A percentile compares a stretch with the other conserved stretches of the same genome.
These are phyloP conservation scores for Potamilus streckersoni DNA, from an alignment of 1,140 invertebrate genomes.

Conservation along the genomic window DNA sequence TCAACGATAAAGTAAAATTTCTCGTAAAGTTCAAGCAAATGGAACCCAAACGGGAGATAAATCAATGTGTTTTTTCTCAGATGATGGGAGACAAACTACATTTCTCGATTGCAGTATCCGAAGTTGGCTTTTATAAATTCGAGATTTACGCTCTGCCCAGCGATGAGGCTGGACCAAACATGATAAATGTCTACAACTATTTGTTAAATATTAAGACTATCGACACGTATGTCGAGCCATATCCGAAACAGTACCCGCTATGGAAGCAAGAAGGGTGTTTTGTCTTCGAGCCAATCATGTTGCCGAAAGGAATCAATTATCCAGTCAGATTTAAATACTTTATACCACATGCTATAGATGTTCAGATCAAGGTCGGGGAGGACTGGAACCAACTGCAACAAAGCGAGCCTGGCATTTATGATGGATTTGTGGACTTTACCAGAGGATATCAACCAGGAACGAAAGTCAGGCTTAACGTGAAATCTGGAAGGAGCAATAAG, in stretches of 20 bases:
- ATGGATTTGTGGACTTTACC: constrained; percentile 54
- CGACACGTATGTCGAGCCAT: constrained; percentile 47
- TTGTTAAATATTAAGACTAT: constrained; percentile 53
- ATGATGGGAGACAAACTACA: constrained; percentile 44
- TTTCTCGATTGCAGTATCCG: constrained; percentile 58
- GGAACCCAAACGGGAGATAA: constrained; percentile 53
- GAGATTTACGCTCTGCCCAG: constrained; percentile 66
- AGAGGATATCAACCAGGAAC: constrained; percentile 46
- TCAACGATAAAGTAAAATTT: constrained; percentile 39
- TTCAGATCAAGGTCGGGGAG: constrained; percentile 61
- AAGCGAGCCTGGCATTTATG: constrained; percentile 51
- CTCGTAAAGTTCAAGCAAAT: constrained; percentile 55
- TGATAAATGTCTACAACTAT: constrained; percentile 67
- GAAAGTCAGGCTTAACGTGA: constrained; percentile 59
- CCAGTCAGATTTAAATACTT: constrained; percentile 50
- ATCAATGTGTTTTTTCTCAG: constrained; percentile 49
- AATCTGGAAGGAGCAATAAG: constrained; percentile 49
- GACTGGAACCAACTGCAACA: constrained; percentile 65
- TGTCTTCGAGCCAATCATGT: constrained; percentile 56
- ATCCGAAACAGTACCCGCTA: constrained; percentile 65
- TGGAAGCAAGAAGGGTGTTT: constrained; percentile 67
- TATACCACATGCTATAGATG: constrained; percentile 58
- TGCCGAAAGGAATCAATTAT: constrained; percentile 46
- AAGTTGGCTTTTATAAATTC: constrained; percentile 65
- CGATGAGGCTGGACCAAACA: constrained; percentile 59